Evolutionary conservation across 2,888 invertebrate species (phyloP), one percentile per base, ranked within the genome.

Genomic region (Phortica okadai): DNA sequence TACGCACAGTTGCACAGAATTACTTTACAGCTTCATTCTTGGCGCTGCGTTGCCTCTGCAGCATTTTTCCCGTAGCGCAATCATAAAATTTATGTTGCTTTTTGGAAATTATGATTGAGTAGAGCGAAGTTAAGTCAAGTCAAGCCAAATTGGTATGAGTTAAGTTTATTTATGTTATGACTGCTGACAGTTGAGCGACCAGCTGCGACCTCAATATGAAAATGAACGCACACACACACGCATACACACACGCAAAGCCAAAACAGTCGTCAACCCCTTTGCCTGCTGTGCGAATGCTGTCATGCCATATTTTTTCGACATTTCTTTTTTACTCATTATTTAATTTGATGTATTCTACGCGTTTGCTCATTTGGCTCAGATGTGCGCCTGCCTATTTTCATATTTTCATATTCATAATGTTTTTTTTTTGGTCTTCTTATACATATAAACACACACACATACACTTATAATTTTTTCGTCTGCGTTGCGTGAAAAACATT

Each of bases 31-130:
- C 16, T 5, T 33, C 33, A 33, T 33, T 33, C 1, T 1, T 33
- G 33, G 33, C 33, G 33, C 33, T 33, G 21, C 21, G 21, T 21
- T 21, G 21, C 21, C 21, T 21, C 21, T 33, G 33, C 33, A 33
- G 33, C 33, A 33, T 33, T 33, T 33, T 33, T 33, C 21, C 21
- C 21, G 21, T 21, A 21, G 21, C 21, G 21, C 33, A 33, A 33
- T 21, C 21, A 59, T 59, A 59, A 59, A 59, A 59, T 59, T 59
- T 59, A 59, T 59, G 59, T 59, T 21, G 21, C 21, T 64, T 6
- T 64, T 64, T 64, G 33, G 10, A 21, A 21, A 64, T 64, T 64
- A 21, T 10, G 33, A 33, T 64, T 41, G 41, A 33, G 64, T 33
- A 33, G 33, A 8, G 33, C 0, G 1, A 33, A 33, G 33, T 33